Base-by-base conservation (phyloP, 2,888 invertebrate genomes). In the Cryptocephalus primarius region DNA sequence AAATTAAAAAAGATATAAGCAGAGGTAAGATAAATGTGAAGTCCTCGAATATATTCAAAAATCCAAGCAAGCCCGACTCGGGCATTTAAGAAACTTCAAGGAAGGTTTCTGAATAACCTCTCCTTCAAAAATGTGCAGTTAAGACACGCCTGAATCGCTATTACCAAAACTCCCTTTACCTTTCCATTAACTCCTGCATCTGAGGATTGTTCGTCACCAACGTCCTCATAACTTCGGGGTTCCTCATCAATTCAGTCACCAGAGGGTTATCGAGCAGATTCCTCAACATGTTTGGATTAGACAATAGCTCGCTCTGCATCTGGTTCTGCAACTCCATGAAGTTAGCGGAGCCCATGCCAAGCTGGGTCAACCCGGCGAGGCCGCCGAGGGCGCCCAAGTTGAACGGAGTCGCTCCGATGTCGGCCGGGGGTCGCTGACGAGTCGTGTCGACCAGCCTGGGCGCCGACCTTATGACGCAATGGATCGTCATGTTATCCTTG, bases 131-230 rank as follows among this genome's bases (percentile, higher is more conserved):
- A 22, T 22, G 3, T 22, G 6, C 22, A 2, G 22, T 22, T 22
- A 22, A 4, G 2, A 4, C 22, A 22, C 6, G 6, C 22, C 6
- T 22, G 22, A 2, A 22, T 22, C n/a, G 22, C 22, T 22, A 4
- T 6, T 22, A 22, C 22, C 6, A 22, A 22, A 22, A 22, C 6
- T 22, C 22, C 6, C 22, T 46, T n/a, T 48, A 54, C 54, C 95
- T 82, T 82, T 67, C 82, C 82, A 96, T 92, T 47, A 96, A 73
- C 63, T 93, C 90, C 68, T 95, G 94, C 88, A 99, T 94, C 72
- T 96, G 95, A 31, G 97, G 96, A 76, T 96, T 96, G 34, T 90
- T 86, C 53, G 88, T 87, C 52, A 99, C 85, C 57, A 99, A 76
- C 32, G 85, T 79, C 53, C 96, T 80, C 84, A 99, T 89, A 52